Base-by-base conservation (phyloP, 2,113 vertebrate species). In the Columba janthina region DNA sequence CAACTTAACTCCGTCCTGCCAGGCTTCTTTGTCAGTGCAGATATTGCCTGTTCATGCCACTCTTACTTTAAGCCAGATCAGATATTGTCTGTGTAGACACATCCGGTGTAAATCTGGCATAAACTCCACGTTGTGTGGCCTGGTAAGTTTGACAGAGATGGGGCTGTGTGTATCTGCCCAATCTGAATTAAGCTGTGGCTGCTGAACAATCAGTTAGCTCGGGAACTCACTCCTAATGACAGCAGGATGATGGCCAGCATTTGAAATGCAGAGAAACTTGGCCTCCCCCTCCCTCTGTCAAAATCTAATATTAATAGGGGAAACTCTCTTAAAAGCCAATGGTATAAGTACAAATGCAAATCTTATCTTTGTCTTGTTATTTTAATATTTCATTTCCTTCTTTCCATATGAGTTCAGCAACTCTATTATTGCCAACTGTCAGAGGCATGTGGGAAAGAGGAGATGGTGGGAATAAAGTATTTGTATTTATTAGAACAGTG, bases 311-410 rank as follows among this genome's bases (percentile, higher is more conserved):
- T 96, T 95, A 96, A 96, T 96, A 90, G 90, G 92, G 90, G 92
- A 96, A 96, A 90, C 70, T 92, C 51, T 85, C 70, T 93, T 92
- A 93, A 97, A 96, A 92, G 92, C 65, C 83, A 93, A n/a, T 84
- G 73, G 73, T 94, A 89, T 87, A 97, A 95, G 86, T 96, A 92
- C 90, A 96, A 94, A 94, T 92, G 90, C 90, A 87, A 96, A 96
- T 94, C 94, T 96, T 96, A 96, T 96, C 94, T 97, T 93, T 79
- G 92, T 21, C 88, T 89, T 95, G 92, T 94, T 96, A 95, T 96
- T 97, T 97, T 96, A 97, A 95, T 95, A 97, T 95, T 95, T 96
- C 94, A 95, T 97, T 96, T 96, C 93, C 93, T 94, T 95, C 85
- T 96, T 94, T 97, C 85, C 85, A 75, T 93, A 80, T 61, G 72